phyloP scores from a whole-genome alignment of 1,140 invertebrate genomes.

The Conus betulinus region DNA sequence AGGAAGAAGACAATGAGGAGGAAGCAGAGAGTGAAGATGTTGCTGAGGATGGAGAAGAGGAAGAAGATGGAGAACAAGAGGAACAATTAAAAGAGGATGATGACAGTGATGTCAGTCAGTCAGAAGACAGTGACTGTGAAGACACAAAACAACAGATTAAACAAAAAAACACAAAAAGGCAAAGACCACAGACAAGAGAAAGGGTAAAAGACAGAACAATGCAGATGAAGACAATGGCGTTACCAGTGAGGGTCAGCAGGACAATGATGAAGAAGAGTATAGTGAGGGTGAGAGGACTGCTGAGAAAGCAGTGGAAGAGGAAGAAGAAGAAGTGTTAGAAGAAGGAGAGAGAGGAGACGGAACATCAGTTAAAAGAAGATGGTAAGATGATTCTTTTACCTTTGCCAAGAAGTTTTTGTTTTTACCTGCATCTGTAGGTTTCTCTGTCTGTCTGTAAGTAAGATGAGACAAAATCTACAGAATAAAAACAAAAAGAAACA shows the following conservation, averaged over 20 bases:
- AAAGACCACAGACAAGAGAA: conserved; percentile 52
- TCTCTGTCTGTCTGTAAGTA: too few relatives aligned
- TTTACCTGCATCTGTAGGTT: too few relatives aligned
- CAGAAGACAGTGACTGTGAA: conserved; percentile 35
- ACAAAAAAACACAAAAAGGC: conserved; percentile 32
- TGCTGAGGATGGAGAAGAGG: conserved; percentile 32
- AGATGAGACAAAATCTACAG: too few relatives aligned
- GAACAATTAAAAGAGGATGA: conserved; percentile 51
- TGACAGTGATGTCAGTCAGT: conserved; percentile 47
- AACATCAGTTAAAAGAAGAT: conserved; percentile 68
- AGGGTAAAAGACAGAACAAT: conserved; percentile 55
- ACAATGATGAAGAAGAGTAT: conserved; percentile 44
- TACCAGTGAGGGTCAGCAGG: conserved; percentile 41
- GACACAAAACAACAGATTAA: background rate
- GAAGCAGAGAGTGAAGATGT: conserved; percentile 25
- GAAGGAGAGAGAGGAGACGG: conserved; percentile 56
- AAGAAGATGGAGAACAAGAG: background rate
- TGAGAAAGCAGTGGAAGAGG: conserved; percentile 42
- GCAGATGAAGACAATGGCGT: conserved; percentile 45
- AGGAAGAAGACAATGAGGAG: conserved; percentile 2
- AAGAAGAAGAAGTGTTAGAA: conserved; percentile 47
- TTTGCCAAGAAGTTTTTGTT: too few relatives aligned
- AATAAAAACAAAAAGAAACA: too few relatives aligned
- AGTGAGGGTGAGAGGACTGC: conserved; percentile 45
- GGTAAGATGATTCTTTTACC: background rate